Percentiles rank a stretch among this genome's conserved stretches.
phyloP scores from a whole-genome alignment of 2,797 vertebrate genomes.

The Sylvia borin region DNA sequence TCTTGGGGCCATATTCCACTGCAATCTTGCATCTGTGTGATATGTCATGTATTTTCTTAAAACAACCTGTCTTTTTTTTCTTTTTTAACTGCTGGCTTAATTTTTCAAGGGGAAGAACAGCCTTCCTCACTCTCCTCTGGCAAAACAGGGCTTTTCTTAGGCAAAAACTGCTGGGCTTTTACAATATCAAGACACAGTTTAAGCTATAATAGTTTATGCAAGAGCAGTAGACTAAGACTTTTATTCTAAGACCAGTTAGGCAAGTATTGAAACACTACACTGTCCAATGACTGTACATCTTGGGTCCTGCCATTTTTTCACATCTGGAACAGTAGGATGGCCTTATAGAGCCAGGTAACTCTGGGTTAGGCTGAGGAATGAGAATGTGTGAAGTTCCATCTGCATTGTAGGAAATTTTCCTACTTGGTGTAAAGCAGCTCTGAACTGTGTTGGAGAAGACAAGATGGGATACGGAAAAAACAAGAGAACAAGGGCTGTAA shows the following conservation, averaged over 20 bases:
- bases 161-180: neutral
- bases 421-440: neutral
- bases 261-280: neutral
- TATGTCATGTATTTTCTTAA: neutral
- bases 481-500: neutral
- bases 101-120: neutral
- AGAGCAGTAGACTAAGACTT: neutral
- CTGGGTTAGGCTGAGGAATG: neutral
- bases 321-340: neutral
- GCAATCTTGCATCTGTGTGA: neutral
- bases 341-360: neutral
- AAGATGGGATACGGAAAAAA: neutral
- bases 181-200: neutral
- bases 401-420: neutral
- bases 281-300: too few species aligned
- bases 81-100: neutral
- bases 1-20: neutral
- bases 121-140: accelerated
- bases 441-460: neutral
- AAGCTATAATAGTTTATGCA: neutral
- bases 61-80: neutral
- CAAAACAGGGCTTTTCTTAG: neutral
- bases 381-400: neutral
- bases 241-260: neutral
- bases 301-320: neutral